Evolutionary conservation across 2,888 invertebrate species (phyloP).

Genomic region (Cactoblastis cactorum): DNA sequence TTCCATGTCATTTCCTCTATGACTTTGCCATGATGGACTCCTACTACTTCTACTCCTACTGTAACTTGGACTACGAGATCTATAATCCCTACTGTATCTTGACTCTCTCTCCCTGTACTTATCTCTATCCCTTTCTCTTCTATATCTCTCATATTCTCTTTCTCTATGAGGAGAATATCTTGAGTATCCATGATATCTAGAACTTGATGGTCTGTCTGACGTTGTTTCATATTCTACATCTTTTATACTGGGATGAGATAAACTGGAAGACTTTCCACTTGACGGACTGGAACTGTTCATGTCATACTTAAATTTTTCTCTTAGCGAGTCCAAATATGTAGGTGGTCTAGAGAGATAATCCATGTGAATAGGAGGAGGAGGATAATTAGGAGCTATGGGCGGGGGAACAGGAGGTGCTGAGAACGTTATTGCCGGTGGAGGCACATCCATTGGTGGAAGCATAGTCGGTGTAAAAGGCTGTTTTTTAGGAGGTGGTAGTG

Average conservation of each 20-base stretch:
- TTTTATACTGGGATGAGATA: conserved; percentile 5
- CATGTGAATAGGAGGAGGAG: conserved; percentile 6
- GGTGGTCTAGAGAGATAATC: neutral
- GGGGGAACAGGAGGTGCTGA: conserved; percentile 4
- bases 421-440: conserved; percentile 22
- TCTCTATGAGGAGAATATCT: conserved; percentile 29
- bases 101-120: conserved; percentile 24
- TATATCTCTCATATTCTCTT: conserved; percentile 25
- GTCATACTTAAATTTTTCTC: conserved; percentile 2
- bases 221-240: neutral
- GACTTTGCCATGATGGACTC: conserved; percentile 37
- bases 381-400: neutral
- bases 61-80: conserved; percentile 42
- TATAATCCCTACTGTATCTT: conserved; percentile 25
- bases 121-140: conserved; percentile 30
- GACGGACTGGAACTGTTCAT: neutral
- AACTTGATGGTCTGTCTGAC: conserved; percentile 8
- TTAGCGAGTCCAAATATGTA: neutral
- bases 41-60: conserved; percentile 30
- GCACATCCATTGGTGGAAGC: conserved; percentile 26
- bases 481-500: conserved; percentile 20
- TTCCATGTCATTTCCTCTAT: conserved; percentile 31
- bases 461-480: conserved; percentile 21
- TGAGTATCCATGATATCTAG: conserved; percentile 19
- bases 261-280: conserved; percentile 1